A percentile compares a stretch with the other conserved stretches of the same genome.
Conservation (phyloP, 2,797 vertebrate species). For the Clarias laeviceps region DNA sequence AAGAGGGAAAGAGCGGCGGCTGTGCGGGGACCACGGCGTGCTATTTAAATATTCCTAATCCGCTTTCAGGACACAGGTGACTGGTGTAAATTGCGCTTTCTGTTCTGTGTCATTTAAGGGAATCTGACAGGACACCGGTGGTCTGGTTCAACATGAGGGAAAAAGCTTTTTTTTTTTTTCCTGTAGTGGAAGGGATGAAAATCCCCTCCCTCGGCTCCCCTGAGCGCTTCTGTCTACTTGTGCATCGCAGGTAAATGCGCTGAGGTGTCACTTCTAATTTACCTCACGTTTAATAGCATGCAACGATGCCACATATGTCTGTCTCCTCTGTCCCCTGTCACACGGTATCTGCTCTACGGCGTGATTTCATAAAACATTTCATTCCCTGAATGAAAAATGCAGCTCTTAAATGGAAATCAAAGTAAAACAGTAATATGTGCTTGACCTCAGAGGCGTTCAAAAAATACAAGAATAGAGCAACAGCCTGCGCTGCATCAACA, state of each 20-base stretch:
- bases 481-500: background rate
- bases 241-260: conserved; percentile 48
- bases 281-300: conserved; percentile 50
- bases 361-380: conserved; percentile 16
- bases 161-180: background rate
- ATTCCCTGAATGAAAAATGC: conserved; percentile 23
- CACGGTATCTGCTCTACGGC: conserved; percentile 32
- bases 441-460: conserved; percentile 21
- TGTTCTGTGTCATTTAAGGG: conserved; percentile 53
- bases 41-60: conserved; percentile 59
- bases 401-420: conserved; percentile 33
- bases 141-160: conserved; percentile 14
- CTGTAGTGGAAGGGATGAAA: conserved; percentile 22
- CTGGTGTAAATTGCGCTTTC: conserved; percentile 55
- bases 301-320: conserved; percentile 49
- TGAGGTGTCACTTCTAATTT: conserved; percentile 60
- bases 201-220: conserved; percentile 26
- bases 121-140: conserved; percentile 37
- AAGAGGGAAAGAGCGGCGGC: conserved; percentile 48
- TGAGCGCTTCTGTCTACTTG: conserved; percentile 39
- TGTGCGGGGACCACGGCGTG: conserved; percentile 37
- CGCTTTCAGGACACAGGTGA: conserved; percentile 55
- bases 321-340: conserved; percentile 52
- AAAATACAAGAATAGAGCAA: background rate
- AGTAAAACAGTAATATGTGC: conserved; percentile 45